A percentile compares a stretch with the other conserved stretches of the same genome.
Evolutionary conservation across 2,113 vertebrate species (phyloP).

Genomic region (Morone saxatilis): DNA sequence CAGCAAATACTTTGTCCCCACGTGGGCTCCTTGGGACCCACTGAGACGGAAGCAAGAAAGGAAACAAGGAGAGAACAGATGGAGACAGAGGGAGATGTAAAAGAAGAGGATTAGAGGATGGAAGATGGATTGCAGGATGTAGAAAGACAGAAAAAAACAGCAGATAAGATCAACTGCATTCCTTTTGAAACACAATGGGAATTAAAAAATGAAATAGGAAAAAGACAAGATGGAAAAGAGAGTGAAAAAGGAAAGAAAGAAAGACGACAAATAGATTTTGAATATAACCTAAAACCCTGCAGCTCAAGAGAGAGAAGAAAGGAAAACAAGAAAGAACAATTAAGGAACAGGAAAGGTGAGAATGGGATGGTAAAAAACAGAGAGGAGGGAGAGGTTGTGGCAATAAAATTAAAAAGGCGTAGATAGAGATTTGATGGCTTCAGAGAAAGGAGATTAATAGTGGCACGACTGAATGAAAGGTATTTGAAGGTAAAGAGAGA

Average conservation of each 20-base stretch:
- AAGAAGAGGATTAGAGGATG: conserved; percentile 35
- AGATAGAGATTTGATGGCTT: conserved; percentile 14
- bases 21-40: conserved; percentile 48
- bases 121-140: conserved; percentile 33
- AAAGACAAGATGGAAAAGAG: background rate
- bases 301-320: background rate
- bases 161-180: conserved; percentile 24
- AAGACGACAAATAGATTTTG: background rate
- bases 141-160: conserved; percentile 23
- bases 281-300: conserved; percentile 1
- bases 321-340: background rate
- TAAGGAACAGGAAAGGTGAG: background rate
- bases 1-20: conserved; percentile 58
- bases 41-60: conserved; percentile 45
- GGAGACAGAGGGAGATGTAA: conserved; percentile 40
- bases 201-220: background rate
- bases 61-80: conserved; percentile 57
- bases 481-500: conserved; percentile 7
- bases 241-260: background rate
- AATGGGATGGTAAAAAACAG: background rate
- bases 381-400: background rate
- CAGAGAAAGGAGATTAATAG: conserved; percentile 21
- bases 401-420: conserved; percentile 29
- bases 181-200: conserved; percentile 18
- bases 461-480: background rate